These are phyloP conservation scores for Drosophila paramelanica DNA, from an alignment of 2,888 invertebrate species.

Conservation along the genomic window DNA sequence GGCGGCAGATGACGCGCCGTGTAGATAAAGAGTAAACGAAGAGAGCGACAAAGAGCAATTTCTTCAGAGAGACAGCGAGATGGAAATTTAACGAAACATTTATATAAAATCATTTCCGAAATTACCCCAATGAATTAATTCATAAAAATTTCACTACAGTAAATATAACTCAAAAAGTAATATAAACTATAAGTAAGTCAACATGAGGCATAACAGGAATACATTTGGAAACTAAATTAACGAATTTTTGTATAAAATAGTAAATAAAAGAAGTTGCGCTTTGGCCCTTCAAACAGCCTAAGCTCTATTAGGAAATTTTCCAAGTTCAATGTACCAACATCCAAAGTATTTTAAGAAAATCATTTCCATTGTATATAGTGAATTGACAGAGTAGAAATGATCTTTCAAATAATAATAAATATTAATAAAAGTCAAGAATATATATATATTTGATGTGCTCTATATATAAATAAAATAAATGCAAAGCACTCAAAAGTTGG, in stretches of 20 bases:
- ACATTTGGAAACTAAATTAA: neutral
- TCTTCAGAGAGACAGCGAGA: neutral
- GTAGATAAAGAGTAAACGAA: conserved; percentile 14
- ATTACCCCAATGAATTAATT: conserved; percentile 8
- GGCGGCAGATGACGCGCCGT: conserved; percentile 52
- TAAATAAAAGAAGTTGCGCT: too few relatives aligned
- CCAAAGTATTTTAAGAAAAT: conserved; percentile 5
- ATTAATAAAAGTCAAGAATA: conserved; percentile 11
- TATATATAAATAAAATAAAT: conserved; percentile 49
- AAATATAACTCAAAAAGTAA: neutral
- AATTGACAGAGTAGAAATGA: conserved; percentile 9
- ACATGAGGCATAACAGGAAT: neutral
- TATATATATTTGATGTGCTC: conserved; percentile 22
- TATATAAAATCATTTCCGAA: conserved; percentile 13
- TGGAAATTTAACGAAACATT: neutral
- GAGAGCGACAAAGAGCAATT: neutral
- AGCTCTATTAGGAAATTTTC: neutral
- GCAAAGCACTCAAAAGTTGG: conserved; percentile 14
- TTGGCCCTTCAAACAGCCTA: neutral
- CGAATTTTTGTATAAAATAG: too few relatives aligned
- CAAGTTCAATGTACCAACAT: conserved; percentile 34
- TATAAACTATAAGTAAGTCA: too few relatives aligned
- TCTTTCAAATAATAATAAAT: conserved; percentile 10
- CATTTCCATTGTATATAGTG: neutral
- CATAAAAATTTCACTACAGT: neutral